Conservation (phyloP, 2,113 vertebrate species). For the Platichthys stellatus region DNA sequence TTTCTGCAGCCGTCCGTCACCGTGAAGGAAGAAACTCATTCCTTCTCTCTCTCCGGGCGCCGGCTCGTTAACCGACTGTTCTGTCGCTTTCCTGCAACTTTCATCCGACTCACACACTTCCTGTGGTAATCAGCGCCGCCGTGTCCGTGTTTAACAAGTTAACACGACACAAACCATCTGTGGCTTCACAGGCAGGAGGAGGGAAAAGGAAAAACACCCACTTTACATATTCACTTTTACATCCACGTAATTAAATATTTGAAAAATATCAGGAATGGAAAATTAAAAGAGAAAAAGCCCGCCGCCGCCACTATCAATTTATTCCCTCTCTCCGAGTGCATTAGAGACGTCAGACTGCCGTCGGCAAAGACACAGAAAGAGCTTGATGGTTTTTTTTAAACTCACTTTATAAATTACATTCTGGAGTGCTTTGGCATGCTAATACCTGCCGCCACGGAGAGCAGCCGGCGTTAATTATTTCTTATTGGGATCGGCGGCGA, state of each 20-base stretch:
- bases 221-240: conserved; percentile 79
- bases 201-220: conserved; percentile 40
- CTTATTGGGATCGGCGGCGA: conserved; percentile 76
- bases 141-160: conserved; percentile 59
- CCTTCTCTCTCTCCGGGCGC: conserved; percentile 16
- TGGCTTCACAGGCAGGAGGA: conserved; percentile 15
- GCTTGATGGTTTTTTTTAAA: conserved; percentile 61
- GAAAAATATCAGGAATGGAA: conserved; percentile 75
- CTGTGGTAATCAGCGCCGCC: conserved; percentile 31
- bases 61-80: conserved; percentile 10
- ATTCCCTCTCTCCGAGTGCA: conserved; percentile 73
- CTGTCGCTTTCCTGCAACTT: conserved; percentile 31
- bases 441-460: conserved; percentile 76
- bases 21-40: conserved; percentile 24
- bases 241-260: conserved; percentile 84
- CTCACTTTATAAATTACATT: conserved; percentile 83
- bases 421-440: conserved; percentile 78
- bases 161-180: conserved; percentile 54
- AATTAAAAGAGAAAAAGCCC: conserved; percentile 71
- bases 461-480: conserved; percentile 77
- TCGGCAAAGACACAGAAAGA: conserved; percentile 80
- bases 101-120: conserved; percentile 50
- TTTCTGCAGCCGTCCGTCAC: background rate
- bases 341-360: conserved; percentile 78
- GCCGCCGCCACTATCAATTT: conserved; percentile 72